Conservation (phyloP, 2,888 invertebrate genomes). For the Aleiodes testaceus region DNA sequence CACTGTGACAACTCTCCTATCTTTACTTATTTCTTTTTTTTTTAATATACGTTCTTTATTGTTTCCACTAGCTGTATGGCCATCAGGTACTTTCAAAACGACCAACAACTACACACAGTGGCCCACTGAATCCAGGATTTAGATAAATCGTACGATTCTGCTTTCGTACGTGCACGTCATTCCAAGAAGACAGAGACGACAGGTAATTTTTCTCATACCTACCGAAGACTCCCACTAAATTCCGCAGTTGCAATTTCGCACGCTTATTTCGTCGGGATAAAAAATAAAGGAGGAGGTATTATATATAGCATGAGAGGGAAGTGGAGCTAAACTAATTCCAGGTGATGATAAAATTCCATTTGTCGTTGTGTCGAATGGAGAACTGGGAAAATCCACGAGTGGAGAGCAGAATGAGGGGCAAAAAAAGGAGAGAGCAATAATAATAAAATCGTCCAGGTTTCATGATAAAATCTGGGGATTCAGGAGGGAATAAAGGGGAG, state of each 20-base stretch:
- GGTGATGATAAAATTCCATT: conserved; percentile 25
- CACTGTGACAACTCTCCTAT: conserved; percentile 10
- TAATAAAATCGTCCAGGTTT: neutral
- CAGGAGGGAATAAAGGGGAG: too few relatives aligned
- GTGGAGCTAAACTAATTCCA: conserved; percentile 15
- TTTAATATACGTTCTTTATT: conserved; percentile 16
- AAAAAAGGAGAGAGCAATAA: too few relatives aligned
- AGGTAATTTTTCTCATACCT: conserved; percentile 40
- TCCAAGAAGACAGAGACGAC: conserved; percentile 50
- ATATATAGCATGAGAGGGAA: neutral
- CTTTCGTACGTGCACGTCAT: conserved; percentile 57
- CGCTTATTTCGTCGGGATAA: conserved; percentile 10
- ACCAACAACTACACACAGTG: neutral
- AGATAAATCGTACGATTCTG: conserved; percentile 58
- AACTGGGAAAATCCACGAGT: neutral
- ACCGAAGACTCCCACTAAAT: conserved; percentile 1
- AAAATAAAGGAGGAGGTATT: neutral
- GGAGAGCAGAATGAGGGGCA: neutral
- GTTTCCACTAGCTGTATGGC: conserved; percentile 28
- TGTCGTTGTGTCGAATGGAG: conserved; percentile 1
- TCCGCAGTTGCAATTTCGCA: conserved; percentile 29
- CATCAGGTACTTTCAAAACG: conserved; percentile 23
- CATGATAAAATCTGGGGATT: too few relatives aligned
- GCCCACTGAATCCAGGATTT: conserved; percentile 52
- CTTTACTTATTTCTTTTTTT: neutral